A percentile compares a stretch with the other conserved stretches of the same genome.
These are phyloP conservation scores for Halocaridina rubra DNA, from an alignment of 2,888 invertebrate species.

Conservation along the genomic window DNA sequence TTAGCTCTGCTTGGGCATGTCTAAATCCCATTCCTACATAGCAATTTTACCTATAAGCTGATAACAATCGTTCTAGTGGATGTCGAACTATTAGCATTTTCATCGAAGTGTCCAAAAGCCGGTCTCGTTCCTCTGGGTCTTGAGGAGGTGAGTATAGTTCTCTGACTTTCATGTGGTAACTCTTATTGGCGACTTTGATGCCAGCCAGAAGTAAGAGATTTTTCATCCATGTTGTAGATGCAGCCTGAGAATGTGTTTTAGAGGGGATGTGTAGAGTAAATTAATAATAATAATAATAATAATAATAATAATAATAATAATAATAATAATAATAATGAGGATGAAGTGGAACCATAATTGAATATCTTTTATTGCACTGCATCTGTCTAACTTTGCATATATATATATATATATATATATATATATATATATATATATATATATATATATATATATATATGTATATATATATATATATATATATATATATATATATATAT, in stretches of 20 bases:
- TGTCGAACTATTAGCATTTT: conserved; percentile 33
- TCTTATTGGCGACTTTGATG: not conserved
- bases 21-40: not conserved
- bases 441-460: not conserved
- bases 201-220: conserved; percentile 9
- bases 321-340: too few relatives aligned
- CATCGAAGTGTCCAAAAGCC: not conserved
- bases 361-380: too few relatives aligned
- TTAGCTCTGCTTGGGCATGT: too few relatives aligned
- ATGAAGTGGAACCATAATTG: too few relatives aligned
- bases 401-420: not conserved
- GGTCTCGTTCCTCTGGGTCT: not conserved
- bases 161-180: not conserved
- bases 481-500: not conserved
- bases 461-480: not conserved
- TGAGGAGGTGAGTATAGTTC: not conserved
- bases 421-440: not conserved
- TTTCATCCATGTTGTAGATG: conserved; percentile 33
- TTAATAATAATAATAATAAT: not conserved
- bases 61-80: conserved; percentile 31
- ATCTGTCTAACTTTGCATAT: not conserved
- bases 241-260: not conserved
- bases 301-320: not conserved
- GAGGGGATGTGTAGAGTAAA: too few relatives aligned
- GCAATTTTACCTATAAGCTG: conserved; percentile 23